These are phyloP conservation scores for Bhutanitis thaidina DNA, from an alignment of 2,888 invertebrate species.

Conservation along the genomic window DNA sequence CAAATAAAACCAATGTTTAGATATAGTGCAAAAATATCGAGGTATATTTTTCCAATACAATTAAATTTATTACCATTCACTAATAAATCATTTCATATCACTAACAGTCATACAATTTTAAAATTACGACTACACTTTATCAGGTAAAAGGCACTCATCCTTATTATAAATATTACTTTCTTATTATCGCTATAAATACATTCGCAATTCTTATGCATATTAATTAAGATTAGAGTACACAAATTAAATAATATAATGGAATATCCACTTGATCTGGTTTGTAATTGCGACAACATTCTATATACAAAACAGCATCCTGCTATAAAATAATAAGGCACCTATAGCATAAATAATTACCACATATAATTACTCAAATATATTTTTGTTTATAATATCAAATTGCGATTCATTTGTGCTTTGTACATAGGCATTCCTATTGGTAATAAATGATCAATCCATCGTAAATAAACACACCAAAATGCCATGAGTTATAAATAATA, in stretches of 20 bases:
- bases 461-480: background rate
- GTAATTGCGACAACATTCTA: constrained; percentile 2
- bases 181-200: constrained; percentile 17
- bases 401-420: constrained; percentile 43
- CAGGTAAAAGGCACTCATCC: constrained; percentile 73
- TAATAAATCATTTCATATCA: constrained; percentile 64
- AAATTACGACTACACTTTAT: constrained; percentile 46
- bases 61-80: constrained; percentile 43
- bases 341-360: constrained; percentile 43
- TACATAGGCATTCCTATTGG: constrained; percentile 34
- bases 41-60: constrained; percentile 65
- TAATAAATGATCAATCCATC: background rate
- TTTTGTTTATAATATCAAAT: constrained; percentile 10
- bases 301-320: constrained; percentile 17
- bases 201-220: constrained; percentile 10
- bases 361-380: constrained; percentile 26
- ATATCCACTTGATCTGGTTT: constrained; percentile 19
- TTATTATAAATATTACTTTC: constrained; percentile 47
- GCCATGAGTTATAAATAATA: background rate
- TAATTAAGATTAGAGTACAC: constrained; percentile 6
- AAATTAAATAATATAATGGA: constrained; percentile 23
- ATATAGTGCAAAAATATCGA: constrained; percentile 73
- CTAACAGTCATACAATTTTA: constrained; percentile 65
- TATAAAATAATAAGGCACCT: constrained; percentile 54
- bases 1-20: constrained; percentile 29